phyloP scores from a whole-genome alignment of 2,888 invertebrate genomes.

The Parascotia fuliginaria region DNA sequence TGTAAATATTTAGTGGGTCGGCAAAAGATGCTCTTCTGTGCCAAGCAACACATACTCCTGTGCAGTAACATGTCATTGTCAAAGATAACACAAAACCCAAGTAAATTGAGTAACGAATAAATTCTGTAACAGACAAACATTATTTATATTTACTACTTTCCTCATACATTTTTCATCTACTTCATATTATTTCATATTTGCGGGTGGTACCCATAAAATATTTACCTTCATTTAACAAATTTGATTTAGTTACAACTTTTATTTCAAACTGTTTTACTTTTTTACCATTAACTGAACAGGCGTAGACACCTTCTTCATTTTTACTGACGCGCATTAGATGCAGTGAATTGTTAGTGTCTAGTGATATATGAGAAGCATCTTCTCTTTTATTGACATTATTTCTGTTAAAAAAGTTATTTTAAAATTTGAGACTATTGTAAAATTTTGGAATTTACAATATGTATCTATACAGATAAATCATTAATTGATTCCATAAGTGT shows the following conservation, averaged over 20 bases:
- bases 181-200: too few species aligned
- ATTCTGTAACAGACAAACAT: conserved; percentile 68
- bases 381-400: conserved; percentile 51
- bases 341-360: conserved; percentile 85
- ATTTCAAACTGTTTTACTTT: conserved; percentile 82
- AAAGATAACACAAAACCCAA: conserved; percentile 85
- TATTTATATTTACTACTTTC: neutral
- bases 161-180: too few species aligned
- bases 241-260: conserved; percentile 78
- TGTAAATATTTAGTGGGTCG: conserved; percentile 52
- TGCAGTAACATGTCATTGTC: conserved; percentile 84
- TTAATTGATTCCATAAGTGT: too few species aligned
- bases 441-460: too few species aligned
- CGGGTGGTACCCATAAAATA: too few species aligned
- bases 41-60: conserved; percentile 84
- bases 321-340: conserved; percentile 86
- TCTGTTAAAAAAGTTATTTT: conserved; percentile 18
- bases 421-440: too few species aligned
- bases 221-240: conserved; percentile 80
- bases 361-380: conserved; percentile 74
- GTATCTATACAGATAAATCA: too few species aligned
- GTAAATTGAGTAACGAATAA: conserved; percentile 85
- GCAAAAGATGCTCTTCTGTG: conserved; percentile 61
- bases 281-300: conserved; percentile 87
- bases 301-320: conserved; percentile 89